Evolutionary conservation across 2,797 vertebrate species (phyloP), one percentile per base, ranked within the genome.

Genomic region (Podargus strigoides): DNA sequence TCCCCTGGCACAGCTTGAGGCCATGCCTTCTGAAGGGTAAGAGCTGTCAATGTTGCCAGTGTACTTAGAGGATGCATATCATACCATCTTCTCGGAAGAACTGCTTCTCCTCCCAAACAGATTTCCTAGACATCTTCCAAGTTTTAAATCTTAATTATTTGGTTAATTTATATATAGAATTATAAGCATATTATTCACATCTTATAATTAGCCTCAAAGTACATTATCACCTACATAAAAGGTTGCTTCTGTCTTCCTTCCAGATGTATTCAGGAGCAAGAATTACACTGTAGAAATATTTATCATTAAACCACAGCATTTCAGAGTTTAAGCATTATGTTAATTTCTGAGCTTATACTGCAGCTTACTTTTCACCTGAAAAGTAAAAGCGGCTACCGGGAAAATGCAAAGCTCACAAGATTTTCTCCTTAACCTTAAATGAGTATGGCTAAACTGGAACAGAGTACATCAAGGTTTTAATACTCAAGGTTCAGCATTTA

Each of bases 371-470:
- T 59, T 76, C 42, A 84, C 36, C 39, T 62, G 14, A 62, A 50
- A 85, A 80, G 17, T 64, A 37, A 47, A 32, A 90, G 41, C n/a
- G n/a, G 52, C 42, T 68, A 39, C 28, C 75, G 78, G 62, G 62
- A 69, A 84, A 90, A 81, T 4, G 41, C 28, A 59, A 66, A 79
- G 41, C 32, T 82, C 44, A 52, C 36, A 34, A 52, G n/a, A 78
- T 93, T 90, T 60, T 53, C 69, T 86, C 73, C 69, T 81, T 91
- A 89, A 68, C 83, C 52, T 80, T 67, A 88, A 75, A 81, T 80
- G 20, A 92, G 73, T 42, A 69, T 44, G 77, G 66, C 36, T 75
- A 47, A 91, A 91, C 66, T 84, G 32, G 55, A 94, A 78, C 52
- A 84, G 76, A 91, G 55, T 44, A 63, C 36, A 64, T 58, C 41